Base-by-base conservation (phyloP, 2,113 vertebrate species). In the Oncorhynchus gorbuscha region DNA sequence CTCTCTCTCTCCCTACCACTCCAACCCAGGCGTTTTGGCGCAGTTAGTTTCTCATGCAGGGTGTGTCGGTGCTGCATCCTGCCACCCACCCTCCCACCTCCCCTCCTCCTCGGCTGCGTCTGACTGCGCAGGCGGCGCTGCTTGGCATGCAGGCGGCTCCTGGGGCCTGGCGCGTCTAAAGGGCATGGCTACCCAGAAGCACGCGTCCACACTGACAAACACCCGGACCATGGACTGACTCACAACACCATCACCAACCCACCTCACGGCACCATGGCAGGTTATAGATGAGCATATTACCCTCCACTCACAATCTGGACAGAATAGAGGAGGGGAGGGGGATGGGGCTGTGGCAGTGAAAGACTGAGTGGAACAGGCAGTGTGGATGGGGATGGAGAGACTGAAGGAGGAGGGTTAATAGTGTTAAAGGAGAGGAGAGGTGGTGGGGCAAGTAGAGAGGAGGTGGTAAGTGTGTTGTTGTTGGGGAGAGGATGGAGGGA, bases 101-200 rank as follows among this genome's bases (percentile, higher is more conserved):
- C 71, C 32, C 32, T 24, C 26, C 32, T 69, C 79, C 76, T 69
- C 79, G 89, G 85, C 80, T 4, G 14, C 39, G 39, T 45, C 39
- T 45, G 9, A 45, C 39, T 45, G 39, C 39, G 39, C n/a, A 82
- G 85, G 86, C 86, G 87, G 88, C 84, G 89, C 90, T 92, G 90
- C 74, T 93, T 93, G 84, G 87, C 86, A 93, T 93, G 91, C 91
- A 93, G 90, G 78, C 85, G 78, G 88, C 89, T 91, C 89, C 78
- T 75, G 81, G 91, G 89, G 91, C 88, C 87, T 81, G 84, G 87
- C 87, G 91, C 86, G 79, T 91, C 88, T 91, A 93, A 93, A 93
- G 87, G 92, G 89, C 92, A 93, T 86, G 85, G 85, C 83, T 35
- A 86, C 89, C 91, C 87, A 89, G 90, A 87, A 88, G 87, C 91